Base-by-base conservation (phyloP, 2,797 vertebrate species). In the Chiroxiphia lanceolata region DNA sequence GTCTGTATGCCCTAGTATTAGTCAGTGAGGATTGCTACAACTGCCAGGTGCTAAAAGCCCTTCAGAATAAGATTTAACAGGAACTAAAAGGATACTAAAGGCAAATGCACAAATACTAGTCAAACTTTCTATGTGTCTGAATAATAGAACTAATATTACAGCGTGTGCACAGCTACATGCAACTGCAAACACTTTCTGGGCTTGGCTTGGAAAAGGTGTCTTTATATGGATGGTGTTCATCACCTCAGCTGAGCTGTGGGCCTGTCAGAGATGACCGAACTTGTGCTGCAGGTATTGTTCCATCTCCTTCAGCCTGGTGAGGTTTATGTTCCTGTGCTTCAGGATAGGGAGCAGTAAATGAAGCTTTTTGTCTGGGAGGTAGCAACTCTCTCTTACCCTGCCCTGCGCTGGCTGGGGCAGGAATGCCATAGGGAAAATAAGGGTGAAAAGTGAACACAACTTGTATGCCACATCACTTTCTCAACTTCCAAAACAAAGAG, bases 141-240 rank as follows among this genome's bases (percentile, higher is more conserved):
- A 14, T 53, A 53, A 51, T 3, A 21, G 50, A 80, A 18, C 16
- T 80, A 74, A 53, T 63, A 50, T 13, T 80, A 4, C 5, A 60
- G 1, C 38, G 13, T 13, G 14, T 61, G n/a, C 15, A 22, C 6
- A 29, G 13, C 6, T 31, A 47, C 0, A 0, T 9, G 7, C 4
- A 51, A 36, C 9, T 81, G 50, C 5, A 68, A 87, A 53, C 1
- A 3, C 21, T 33, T 57, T 13, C 18, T 76, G 47, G 19, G 16
- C 13, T 54, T 74, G 33, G 13, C 42, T 68, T 71, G 36, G 40
- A 22, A 70, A 68, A 72, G 5, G 4, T 42, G 3, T 19, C 48
- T 83, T 75, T 48, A 13, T 15, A 3, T 3, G 9, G 34, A 13
- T 60, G 15, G 17, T 47, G 13, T 61, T 34, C 42, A 23, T 48